Evolutionary conservation across 2,888 invertebrate species (phyloP), one percentile per base, ranked within the genome.

Genomic region (Dicycla oo): DNA sequence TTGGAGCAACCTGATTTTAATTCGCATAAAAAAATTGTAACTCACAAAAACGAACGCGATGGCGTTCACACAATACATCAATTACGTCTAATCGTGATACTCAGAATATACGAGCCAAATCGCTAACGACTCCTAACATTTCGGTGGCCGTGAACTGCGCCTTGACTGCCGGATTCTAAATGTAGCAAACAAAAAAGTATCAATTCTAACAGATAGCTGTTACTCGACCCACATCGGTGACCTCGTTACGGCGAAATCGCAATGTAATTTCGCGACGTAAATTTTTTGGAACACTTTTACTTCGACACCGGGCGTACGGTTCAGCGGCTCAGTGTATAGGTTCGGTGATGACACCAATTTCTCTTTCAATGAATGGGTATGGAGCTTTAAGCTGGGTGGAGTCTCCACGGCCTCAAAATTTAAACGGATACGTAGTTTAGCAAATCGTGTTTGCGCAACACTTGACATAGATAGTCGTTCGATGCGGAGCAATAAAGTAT

Each of bases 201-300:
- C 90, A 92, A 89, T 90, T 89, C 92, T 91, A 93, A 91, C 92
- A 91, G 90, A 93, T 93, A 93, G 94, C 96, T 93, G 96, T 95
- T 93, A 93, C 92, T 94, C 93, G 95, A 91, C 95, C 95, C 91
- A 96, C 94, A 94, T 95, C 88, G 77, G 82, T 91, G 93, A 92
- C 95, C 96, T 91, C 92, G 95, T 94, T 95, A 90, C 91, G 90
- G 94, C 94, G 94, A 95, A 95, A 95, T 95, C 94, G 95, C 95
- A 94, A 95, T 94, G 95, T 94, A 95, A 95, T 95, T 96, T 96
- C 92, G 96, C 95, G 94, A 95, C 91, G 92, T 91, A 92, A 92
- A 94, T 91, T 94, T 94, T 95, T 95, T 91, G 95, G 94, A 95
- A 95, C 95, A 95, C 95, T 95, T 95, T 96, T 96, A 96, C 95